A percentile compares a stretch with the other conserved stretches of the same genome.
Evolutionary conservation across 2,113 vertebrate species (phyloP).

Genomic region (Fregata magnificens): DNA sequence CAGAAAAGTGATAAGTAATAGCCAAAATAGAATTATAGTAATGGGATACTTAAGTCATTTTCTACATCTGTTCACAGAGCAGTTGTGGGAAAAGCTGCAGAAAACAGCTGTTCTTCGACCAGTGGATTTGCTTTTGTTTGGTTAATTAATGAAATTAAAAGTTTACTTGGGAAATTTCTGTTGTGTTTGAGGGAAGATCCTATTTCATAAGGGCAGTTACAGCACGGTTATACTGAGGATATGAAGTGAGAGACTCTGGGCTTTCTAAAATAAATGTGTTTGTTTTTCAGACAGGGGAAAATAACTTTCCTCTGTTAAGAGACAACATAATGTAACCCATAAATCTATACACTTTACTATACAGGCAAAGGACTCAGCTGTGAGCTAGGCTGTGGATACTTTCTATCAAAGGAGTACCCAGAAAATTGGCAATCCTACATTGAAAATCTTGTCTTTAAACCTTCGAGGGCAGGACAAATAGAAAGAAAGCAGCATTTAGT

Average conservation of each 20-base stretch:
- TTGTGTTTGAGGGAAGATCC: background rate
- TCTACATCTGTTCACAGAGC: background rate
- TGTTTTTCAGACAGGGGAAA: background rate
- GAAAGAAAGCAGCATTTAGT: background rate
- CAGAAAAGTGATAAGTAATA: background rate
- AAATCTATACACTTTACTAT: background rate
- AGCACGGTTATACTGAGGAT: background rate
- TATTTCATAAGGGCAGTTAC: background rate
- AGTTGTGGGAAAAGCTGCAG: background rate
- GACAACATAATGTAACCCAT: background rate
- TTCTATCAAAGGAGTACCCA: background rate
- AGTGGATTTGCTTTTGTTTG: background rate
- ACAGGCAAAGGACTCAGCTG: background rate
- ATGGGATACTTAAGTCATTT: background rate
- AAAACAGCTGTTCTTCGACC: background rate
- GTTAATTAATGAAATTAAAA: background rate
- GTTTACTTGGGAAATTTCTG: background rate
- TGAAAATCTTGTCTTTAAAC: background rate
- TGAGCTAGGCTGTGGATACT: background rate
- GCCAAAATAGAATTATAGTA: background rate
- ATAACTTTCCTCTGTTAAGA: background rate
- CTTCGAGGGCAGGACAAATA: background rate
- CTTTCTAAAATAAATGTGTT: background rate
- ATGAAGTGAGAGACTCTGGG: background rate
- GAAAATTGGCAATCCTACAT: background rate